Evolutionary conservation across 2,888 invertebrate genomes (phyloP).

Genomic region (Ephialtes manifestator): DNA sequence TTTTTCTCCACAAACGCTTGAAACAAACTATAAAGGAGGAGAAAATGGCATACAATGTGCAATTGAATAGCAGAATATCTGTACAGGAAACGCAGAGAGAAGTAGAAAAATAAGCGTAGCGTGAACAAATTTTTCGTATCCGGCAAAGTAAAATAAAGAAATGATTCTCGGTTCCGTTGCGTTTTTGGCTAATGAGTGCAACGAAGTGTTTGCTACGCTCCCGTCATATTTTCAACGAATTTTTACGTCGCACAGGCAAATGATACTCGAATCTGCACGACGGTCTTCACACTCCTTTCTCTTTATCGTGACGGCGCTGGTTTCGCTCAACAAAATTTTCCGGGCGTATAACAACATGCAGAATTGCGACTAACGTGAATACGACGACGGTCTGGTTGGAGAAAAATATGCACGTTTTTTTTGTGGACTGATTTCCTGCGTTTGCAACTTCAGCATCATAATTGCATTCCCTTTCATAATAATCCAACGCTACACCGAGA

Average conservation of each 20-base stretch:
- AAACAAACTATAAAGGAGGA: background rate
- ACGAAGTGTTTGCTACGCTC: conserved; percentile 45
- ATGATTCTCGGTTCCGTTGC: conserved; percentile 28
- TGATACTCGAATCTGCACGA: conserved; percentile 27
- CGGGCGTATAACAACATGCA: conserved; percentile 44
- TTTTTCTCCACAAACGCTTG: conserved; percentile 15
- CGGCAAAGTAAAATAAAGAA: conserved; percentile 18
- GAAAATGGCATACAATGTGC: background rate
- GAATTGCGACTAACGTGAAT: conserved; percentile 17
- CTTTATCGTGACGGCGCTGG: conserved; percentile 33
- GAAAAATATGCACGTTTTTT: conserved; percentile 14
- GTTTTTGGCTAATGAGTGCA: conserved; percentile 53
- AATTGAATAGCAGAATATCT: background rate
- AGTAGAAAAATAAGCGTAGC: conserved; percentile 36
- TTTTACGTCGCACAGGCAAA: conserved; percentile 41
- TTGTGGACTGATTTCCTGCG: conserved; percentile 18
- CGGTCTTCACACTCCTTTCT: conserved; percentile 34
- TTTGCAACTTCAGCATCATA: conserved; percentile 18
- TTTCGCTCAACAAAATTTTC: conserved; percentile 54
- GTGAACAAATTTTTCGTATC: conserved; percentile 38
- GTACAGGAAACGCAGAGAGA: background rate
- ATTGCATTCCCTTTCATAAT: conserved; percentile 10
- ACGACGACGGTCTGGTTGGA: background rate
- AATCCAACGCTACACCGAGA: too few relatives aligned
- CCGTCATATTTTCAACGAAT: conserved; percentile 46